Conservation (phyloP, 2,888 invertebrate genomes). For the Eristalis arbustorum region DNA sequence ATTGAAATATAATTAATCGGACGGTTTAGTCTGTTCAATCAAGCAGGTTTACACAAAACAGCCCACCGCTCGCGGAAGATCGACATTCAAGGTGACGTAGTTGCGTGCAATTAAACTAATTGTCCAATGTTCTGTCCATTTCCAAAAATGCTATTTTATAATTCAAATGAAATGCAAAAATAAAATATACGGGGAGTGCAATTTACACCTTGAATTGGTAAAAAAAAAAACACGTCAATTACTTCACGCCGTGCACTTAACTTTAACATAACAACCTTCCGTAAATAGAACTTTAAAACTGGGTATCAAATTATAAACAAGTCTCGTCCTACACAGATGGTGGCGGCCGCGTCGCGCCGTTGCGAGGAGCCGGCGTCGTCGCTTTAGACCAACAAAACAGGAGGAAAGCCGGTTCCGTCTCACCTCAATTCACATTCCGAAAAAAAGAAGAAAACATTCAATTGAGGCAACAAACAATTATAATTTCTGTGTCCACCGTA, state of each 20-base stretch:
- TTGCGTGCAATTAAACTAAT: no score
- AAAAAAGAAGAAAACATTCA: neutral
- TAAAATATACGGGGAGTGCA: neutral
- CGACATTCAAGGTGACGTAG: no score
- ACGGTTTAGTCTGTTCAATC: no score
- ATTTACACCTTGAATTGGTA: slow-evolving; percentile 31
- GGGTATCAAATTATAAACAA: slow-evolving; percentile 33
- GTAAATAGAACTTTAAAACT: slow-evolving; percentile 48
- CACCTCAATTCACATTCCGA: slow-evolving; percentile 33
- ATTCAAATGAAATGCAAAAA: neutral
- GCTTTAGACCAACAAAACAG: slow-evolving; percentile 6
- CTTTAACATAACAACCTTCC: slow-evolving; percentile 46
- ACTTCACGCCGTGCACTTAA: neutral
- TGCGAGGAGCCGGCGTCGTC: slow-evolving; percentile 29
- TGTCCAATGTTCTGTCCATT: no score
- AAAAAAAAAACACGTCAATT: slow-evolving; percentile 1
- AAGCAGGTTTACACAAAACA: no score
- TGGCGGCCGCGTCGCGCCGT: neutral
- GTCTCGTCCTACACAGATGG: slow-evolving; percentile 41
- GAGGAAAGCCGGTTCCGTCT: slow-evolving; percentile 50
- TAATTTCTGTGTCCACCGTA: slow-evolving; percentile 38
- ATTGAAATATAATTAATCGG: no score
- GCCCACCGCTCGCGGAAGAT: no score
- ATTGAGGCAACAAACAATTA: slow-evolving; percentile 15
- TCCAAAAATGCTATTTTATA: neutral